Base-by-base conservation (phyloP, 2,797 vertebrate genomes). In the Bryconaethiops microstoma region DNA sequence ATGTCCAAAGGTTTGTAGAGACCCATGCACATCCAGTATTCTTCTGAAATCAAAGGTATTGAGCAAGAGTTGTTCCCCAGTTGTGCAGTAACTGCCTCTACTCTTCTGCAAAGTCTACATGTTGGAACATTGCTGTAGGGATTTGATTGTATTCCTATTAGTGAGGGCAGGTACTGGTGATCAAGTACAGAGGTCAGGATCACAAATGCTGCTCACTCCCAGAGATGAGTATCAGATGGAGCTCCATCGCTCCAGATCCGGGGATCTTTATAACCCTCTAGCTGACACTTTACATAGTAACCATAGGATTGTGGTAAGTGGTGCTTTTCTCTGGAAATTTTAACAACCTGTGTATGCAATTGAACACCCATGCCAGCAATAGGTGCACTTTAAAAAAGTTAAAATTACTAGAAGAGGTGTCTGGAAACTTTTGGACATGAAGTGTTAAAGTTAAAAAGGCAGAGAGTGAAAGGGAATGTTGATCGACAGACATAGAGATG, bases 401-500 rank as follows among this genome's bases (percentile, higher is more conserved):
- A 0, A 23, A 23, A 21, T 59, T 7, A 23, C 35, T 35, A 40
- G 35, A 65, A 19, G 63, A 14, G 62, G 63, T 35, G 63, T 65
- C 63, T 65, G 35, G 35, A 65, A 8, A 65, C 35, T 65, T 63
- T 39, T 16, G 29, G 63, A 40, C 35, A 65, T 65, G 8, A 5
- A 40, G 29, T 40, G 63, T 19, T 29, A n/a, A 10, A 23, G 59
- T 21, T 65, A 57, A 71, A 21, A n/a, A 64, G 70, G 12, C 40
- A 67, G 19, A 35, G 45, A 77, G 42, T 50, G 68, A 64, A 69
- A 64, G 10, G 13, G 12, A 29, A 70, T 62, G n/a, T 39, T 73
- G 16, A 40, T 76, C 50, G 4, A 12, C 50, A 40, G 39, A 42
- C 45, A 65, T 21, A 65, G 48, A 13, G 7, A 50, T 50, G 48